Evolutionary conservation across 2,113 vertebrate genomes (phyloP).

Genomic region (Urocitellus parryii): DNA sequence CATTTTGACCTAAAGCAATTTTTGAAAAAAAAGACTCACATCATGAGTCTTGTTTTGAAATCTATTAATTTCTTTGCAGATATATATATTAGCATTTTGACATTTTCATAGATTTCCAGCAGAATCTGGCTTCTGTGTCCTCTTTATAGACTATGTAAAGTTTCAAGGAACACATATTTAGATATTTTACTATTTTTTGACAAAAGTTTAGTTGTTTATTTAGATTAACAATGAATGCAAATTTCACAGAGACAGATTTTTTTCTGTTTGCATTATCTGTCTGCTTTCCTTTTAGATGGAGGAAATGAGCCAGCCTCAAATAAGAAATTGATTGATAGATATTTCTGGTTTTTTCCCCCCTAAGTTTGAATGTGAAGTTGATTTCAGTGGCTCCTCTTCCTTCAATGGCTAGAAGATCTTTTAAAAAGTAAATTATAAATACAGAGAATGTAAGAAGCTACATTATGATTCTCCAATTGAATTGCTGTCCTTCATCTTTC

Average conservation of each 20-base stretch:
- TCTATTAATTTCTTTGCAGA: not conserved
- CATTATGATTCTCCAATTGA: conserved; percentile 57
- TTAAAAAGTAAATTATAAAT: conserved; percentile 75
- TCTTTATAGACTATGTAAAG: not conserved
- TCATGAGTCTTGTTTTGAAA: conserved; percentile 1
- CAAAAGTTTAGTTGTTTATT: conserved; percentile 47
- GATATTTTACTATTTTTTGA: not conserved
- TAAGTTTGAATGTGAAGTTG: conserved; percentile 49
- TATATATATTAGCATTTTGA: not conserved
- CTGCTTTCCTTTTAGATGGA: conserved; percentile 56
- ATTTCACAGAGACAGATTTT: conserved; percentile 46
- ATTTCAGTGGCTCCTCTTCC: conserved; percentile 37
- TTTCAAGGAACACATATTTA: not conserved
- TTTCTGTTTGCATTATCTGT: conserved; percentile 64
- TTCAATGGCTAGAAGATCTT: conserved; percentile 49
- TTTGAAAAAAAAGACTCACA: not conserved
- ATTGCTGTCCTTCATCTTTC: conserved; percentile 73
- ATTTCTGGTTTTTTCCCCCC: not conserved
- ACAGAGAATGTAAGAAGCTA: conserved; percentile 36
- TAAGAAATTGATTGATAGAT: conserved; percentile 53
- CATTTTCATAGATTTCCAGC: not conserved
- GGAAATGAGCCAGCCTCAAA: conserved; percentile 63
- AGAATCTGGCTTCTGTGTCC: not conserved
- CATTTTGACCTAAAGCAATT: not conserved
- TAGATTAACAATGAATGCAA: conserved; percentile 21